phyloP scores from a whole-genome alignment of 2,113 vertebrate species.

The Sula dactylatra region DNA sequence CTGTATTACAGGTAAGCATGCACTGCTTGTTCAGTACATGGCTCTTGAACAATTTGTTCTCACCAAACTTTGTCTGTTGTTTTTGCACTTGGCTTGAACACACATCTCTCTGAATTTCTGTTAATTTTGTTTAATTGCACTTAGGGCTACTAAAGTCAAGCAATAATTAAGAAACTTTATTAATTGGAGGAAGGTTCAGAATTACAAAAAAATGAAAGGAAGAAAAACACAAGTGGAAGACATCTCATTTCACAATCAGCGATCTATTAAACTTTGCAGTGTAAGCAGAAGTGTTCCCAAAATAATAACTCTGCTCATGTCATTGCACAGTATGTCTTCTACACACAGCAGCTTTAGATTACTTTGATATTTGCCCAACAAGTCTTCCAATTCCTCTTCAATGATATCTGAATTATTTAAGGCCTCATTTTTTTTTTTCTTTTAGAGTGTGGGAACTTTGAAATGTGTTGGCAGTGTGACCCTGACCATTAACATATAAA shows the following conservation, averaged over 20 bases:
- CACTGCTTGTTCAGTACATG: not conserved
- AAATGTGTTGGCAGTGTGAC: not conserved
- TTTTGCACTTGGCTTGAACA: not conserved
- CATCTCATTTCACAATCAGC: not conserved
- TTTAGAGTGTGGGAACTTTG: not conserved
- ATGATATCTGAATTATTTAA: conserved; percentile 65
- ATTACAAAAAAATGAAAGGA: not conserved
- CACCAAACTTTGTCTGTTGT: not conserved
- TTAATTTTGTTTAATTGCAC: not conserved
- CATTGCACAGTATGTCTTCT: conserved; percentile 13
- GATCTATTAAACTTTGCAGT: conserved; percentile 17
- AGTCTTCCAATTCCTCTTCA: conserved; percentile 41
- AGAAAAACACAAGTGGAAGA: not conserved
- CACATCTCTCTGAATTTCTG: not conserved
- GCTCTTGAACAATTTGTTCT: not conserved
- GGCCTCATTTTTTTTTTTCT: not conserved
- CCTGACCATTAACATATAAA: conserved; percentile 39
- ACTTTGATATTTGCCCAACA: conserved; percentile 53
- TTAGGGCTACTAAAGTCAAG: not conserved
- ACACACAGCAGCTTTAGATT: conserved; percentile 8
- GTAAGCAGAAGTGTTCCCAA: conserved; percentile 30
- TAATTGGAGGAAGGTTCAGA: not conserved
- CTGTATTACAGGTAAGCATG: not conserved
- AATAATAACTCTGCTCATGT: conserved; percentile 24
- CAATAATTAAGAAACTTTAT: not conserved